Evolutionary conservation across 2,113 vertebrate genomes (phyloP).

Genomic region (Enhydra lutris): DNA sequence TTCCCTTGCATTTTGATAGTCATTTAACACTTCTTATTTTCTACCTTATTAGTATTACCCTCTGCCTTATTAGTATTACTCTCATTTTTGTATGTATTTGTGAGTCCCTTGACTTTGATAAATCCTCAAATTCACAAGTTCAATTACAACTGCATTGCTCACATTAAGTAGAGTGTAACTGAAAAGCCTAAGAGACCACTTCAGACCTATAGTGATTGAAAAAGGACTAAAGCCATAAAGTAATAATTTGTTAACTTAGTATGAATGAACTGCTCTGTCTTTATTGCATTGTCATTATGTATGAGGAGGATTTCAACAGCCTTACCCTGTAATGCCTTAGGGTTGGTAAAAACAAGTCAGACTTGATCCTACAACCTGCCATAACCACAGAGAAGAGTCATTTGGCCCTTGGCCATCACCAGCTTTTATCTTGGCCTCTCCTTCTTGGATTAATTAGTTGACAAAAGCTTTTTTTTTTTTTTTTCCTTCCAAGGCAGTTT

Average conservation of each 20-base stretch:
- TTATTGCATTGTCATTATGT: not conserved
- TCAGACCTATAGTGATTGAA: not conserved
- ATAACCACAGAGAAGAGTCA: fast-evolving
- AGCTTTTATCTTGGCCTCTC: not conserved
- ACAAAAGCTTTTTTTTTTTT: not conserved
- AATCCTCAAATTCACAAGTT: not conserved
- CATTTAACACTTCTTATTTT: not conserved
- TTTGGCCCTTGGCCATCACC: not conserved
- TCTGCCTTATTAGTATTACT: not conserved
- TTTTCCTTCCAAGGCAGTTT: not conserved
- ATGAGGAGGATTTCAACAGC: not conserved
- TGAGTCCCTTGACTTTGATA: not conserved
- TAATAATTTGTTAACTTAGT: not conserved
- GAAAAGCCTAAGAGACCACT: not conserved
- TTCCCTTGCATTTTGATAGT: not conserved
- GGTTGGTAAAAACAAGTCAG: not conserved
- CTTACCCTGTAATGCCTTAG: not conserved
- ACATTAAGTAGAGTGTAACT: not conserved
- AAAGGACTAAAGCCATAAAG: not conserved
- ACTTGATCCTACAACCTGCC: not conserved
- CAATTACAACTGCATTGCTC: not conserved
- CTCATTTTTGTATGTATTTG: not conserved
- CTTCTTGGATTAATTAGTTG: not conserved
- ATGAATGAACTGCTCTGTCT: not conserved
- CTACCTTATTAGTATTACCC: not conserved